Base-by-base conservation (phyloP, 2,797 vertebrate species). In the Allobates femoralis region DNA sequence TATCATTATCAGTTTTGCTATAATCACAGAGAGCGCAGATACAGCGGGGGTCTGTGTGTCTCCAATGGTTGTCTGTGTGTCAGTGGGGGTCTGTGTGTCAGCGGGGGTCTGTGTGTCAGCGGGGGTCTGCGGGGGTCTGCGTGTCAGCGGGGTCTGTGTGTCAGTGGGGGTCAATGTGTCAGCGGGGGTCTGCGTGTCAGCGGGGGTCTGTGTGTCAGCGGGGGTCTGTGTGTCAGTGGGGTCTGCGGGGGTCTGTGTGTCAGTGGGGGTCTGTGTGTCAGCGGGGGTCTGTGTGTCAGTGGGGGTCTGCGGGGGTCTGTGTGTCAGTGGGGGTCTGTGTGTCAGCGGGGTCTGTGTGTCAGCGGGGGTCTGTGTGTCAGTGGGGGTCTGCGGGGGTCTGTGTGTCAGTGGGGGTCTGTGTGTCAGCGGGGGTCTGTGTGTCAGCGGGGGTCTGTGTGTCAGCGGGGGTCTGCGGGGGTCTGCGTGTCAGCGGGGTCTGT, bases 181-280 rank as follows among this genome's bases (percentile, higher is more conserved):
- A n/a, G n/a, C n/a, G n/a, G n/a, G n/a, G n/a, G n/a, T 55, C 46
- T 76, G 50, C 19, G 74, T 75, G 46, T 75, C 71, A 75, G 66
- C 19, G 66, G 41, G 3, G 73, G 66, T 12, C 46, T 76, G 50
- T 30, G 74, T 75, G 46, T 75, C 71, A 75, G 66, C 19, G 66
- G 41, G 3, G 73, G 66, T 12, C 46, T 76, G 50, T 30, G 74
- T 75, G 46, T 75, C 71, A 75, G 66, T 12, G 66, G 41, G n/a
- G n/a, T n/a, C n/a, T n/a, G n/a, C n/a, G n/a, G n/a, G n/a, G n/a
- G n/a, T 55, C 46, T 76, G 50, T 30, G 74, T 75, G 46, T 75
- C 71, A 75, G 66, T 12, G 66, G 41, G 3, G 73, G 66, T 12
- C 46, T 76, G 50, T 30, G 74, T 75, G 46, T 75, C 71, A 75